Conservation (phyloP, 2,888 invertebrate genomes). For the Pandemis corylana region DNA sequence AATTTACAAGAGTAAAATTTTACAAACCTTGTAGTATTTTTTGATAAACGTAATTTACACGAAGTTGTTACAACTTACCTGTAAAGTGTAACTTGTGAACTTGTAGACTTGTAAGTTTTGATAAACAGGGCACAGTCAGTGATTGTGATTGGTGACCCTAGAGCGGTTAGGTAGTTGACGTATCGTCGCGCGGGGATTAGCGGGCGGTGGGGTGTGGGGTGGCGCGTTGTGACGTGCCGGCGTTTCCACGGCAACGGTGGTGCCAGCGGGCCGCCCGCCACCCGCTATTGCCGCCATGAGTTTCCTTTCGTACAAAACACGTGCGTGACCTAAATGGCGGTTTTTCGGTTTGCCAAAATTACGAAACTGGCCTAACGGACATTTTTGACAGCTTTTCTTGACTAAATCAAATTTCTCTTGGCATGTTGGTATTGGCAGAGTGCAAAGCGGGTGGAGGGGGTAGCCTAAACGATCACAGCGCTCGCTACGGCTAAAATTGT, state of each 20-base stretch:
- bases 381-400: neutral
- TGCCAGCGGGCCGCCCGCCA: slow-evolving; percentile 43
- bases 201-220: slow-evolving; percentile 16
- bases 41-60: too few species aligned
- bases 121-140: too few species aligned
- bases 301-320: neutral
- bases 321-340: neutral
- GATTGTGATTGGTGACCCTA: slow-evolving; percentile 12
- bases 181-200: slow-evolving; percentile 23
- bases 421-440: too few species aligned
- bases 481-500: too few species aligned
- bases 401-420: too few species aligned
- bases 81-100: too few species aligned
- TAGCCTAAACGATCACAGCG: too few species aligned
- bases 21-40: too few species aligned
- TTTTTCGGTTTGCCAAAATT: neutral
- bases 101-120: too few species aligned
- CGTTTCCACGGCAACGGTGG: slow-evolving; percentile 51
- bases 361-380: neutral
- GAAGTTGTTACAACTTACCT: too few species aligned
- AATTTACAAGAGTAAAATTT: too few species aligned
- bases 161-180: slow-evolving; percentile 26
- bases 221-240: slow-evolving; percentile 20
- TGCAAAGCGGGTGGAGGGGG: too few species aligned
- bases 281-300: slow-evolving; percentile 13